Base-by-base conservation (phyloP, 2,888 invertebrate species). In the Mythimna loreyi region DNA sequence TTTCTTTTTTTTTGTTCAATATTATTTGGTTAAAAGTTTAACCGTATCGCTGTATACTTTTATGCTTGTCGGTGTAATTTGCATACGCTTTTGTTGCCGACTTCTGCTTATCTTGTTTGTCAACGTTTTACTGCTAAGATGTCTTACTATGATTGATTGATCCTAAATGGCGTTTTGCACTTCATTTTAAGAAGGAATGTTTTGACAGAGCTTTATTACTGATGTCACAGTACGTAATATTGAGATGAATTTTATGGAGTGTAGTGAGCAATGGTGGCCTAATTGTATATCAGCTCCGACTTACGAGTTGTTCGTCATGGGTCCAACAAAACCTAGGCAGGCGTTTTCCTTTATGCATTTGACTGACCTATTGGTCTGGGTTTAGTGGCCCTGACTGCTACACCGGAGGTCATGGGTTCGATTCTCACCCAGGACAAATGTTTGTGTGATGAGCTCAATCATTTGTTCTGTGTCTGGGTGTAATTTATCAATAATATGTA, bases 11-110 rank as follows among this genome's bases (percentile, higher is more conserved):
- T 86, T 83, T 87, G 83, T 89, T 85, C 80, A 90, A 92, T 91
- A 92, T 87, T 91, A 91, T 94, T 93, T 94, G 94, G 94, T 95
- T 93, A 92, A 88, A 92, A 90, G 86, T 94, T 92, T 92, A 94
- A 95, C 94, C 95, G 92, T 93, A 92, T 87, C 89, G 89, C 71
- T 90, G 87, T 91, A 94, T 28, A 78, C 61, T 78, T 72, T 81
- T 85, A 78, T 86, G 82, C 85, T 77, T 56, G 60, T 72, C 82
- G 40, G 53, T 81, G 77, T 88, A 84, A 92, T 93, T 94, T 92
- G 81, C 93, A 95, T 94, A 91, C 81, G 85, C 82, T 84, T 89
- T 87, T 91, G 80, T 74, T 69, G 33, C 63, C 52, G 73, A 81
- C 77, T 89, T 93, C 92, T 91, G 88, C 88, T 90, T 91, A 86